phyloP scores from a whole-genome alignment of 2,113 vertebrate genomes.

The Eolophus roseicapilla region DNA sequence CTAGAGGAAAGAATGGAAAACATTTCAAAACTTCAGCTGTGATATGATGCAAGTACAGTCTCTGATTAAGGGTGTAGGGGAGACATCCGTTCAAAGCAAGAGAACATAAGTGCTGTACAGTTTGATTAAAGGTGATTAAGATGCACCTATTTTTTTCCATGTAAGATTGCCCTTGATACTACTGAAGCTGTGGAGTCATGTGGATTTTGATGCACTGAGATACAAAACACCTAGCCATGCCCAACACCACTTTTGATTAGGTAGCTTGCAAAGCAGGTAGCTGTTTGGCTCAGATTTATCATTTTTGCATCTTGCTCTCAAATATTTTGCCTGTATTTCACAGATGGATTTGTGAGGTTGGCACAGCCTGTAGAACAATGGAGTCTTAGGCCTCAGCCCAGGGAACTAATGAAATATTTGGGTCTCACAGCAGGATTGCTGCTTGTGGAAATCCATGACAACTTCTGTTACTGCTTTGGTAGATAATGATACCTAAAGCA shows the following conservation, averaged over 20 bases:
- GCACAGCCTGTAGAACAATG: background rate
- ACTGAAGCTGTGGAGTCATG: background rate
- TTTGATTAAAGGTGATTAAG: background rate
- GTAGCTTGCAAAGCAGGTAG: background rate
- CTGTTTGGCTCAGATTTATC: background rate
- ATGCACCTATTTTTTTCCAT: background rate
- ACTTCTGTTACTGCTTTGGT: background rate
- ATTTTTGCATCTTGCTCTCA: background rate
- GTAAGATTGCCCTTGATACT: background rate
- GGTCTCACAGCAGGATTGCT: background rate
- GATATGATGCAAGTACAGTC: background rate
- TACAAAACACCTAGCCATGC: background rate
- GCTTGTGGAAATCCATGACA: background rate
- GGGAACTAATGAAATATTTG: background rate
- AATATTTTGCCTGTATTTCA: background rate
- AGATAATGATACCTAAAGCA: background rate
- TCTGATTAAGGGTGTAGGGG: background rate
- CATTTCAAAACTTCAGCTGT: constrained; percentile 11
- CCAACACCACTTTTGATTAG: background rate
- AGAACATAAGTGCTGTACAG: accelerated
- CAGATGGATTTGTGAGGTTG: background rate
- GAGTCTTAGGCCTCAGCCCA: background rate
- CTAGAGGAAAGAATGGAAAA: constrained; percentile 25
- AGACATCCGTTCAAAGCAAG: background rate
- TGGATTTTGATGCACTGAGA: background rate